A percentile compares a stretch with the other conserved stretches of the same genome.
These are phyloP conservation scores for Acanthosoma haemorrhoidale DNA, from an alignment of 2,888 invertebrate genomes.

Conservation along the genomic window DNA sequence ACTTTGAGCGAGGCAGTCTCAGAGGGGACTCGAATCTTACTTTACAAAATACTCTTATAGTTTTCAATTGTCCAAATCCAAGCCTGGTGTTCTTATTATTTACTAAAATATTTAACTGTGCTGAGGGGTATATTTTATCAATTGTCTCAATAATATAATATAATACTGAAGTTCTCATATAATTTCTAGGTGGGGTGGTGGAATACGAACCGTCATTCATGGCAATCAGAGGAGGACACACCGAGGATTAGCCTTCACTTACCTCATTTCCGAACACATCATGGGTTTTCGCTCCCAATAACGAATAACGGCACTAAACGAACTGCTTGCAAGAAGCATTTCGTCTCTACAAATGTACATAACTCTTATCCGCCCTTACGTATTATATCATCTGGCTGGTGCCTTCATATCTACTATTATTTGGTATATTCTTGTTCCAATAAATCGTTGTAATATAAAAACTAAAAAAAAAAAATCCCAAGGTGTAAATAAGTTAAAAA, in stretches of 20 bases:
- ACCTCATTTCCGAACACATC: conserved; percentile 37
- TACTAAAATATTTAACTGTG: too few relatives aligned
- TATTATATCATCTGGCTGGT: conserved; percentile 32
- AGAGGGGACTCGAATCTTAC: too few relatives aligned
- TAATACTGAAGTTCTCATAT: too few relatives aligned
- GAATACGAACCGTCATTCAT: conserved; percentile 31
- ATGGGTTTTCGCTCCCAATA: conserved; percentile 37
- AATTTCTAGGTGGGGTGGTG: conserved; percentile 9
- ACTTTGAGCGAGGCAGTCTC: too few relatives aligned
- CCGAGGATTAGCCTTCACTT: conserved; percentile 38
- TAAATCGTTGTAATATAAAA: conserved; percentile 14
- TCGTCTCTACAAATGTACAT: conserved; percentile 14
- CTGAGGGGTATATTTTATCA: too few relatives aligned
- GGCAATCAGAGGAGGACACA: conserved; percentile 20
- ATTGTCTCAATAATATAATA: too few relatives aligned
- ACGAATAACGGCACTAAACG: conserved; percentile 31
- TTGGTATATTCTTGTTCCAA: conserved; percentile 29
- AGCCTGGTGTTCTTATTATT: too few relatives aligned
- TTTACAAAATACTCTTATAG: too few relatives aligned
- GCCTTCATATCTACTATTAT: conserved; percentile 29
- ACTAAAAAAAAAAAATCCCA: conserved; percentile 20
- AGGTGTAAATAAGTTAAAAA: conserved; percentile 12
- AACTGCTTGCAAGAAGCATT: not conserved
- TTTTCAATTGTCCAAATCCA: too few relatives aligned
- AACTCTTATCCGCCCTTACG: conserved; percentile 31